phyloP scores from a whole-genome alignment of 2,888 invertebrate genomes.

The Heteropelma amictum region DNA sequence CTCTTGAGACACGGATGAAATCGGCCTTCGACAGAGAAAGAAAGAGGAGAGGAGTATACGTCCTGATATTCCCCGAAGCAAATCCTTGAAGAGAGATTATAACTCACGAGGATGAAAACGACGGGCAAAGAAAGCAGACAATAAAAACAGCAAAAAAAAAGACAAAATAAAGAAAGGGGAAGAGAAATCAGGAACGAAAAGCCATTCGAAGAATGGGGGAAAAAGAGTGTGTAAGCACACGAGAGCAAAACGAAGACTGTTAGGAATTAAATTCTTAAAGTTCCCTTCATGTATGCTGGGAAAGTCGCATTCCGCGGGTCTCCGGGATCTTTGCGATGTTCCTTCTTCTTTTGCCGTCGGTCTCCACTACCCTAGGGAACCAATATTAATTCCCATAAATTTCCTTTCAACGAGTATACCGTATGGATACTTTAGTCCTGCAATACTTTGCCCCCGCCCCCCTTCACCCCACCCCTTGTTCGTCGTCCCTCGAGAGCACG shows the following conservation, averaged over 20 bases:
- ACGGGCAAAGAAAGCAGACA: constrained; percentile 69
- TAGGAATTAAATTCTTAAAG: constrained; percentile 78
- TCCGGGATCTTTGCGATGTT: constrained; percentile 64
- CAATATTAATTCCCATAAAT: constrained; percentile 79
- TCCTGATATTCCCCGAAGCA: constrained; percentile 79
- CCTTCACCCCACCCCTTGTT: constrained; percentile 33
- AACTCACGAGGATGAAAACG: constrained; percentile 34
- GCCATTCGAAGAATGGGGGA: constrained; percentile 37
- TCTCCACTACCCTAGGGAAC: constrained; percentile 68
- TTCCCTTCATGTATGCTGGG: constrained; percentile 74
- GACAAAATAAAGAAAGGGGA: constrained; percentile 20
- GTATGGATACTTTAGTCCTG: constrained; percentile 64
- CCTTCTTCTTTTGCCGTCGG: constrained; percentile 48
- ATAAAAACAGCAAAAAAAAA: constrained; percentile 39
- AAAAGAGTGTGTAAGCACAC: constrained; percentile 57
- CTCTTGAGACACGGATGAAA: constrained; percentile 78
- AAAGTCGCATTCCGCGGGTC: constrained; percentile 77
- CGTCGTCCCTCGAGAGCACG: constrained; percentile 42
- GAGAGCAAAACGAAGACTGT: constrained; percentile 51
- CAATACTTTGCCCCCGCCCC: constrained; percentile 23
- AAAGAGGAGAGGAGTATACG: constrained; percentile 79
- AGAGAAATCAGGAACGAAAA: constrained; percentile 43
- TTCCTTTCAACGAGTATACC: constrained; percentile 75
- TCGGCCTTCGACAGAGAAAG: constrained; percentile 78
- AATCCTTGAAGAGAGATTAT: constrained; percentile 39